phyloP scores from a whole-genome alignment of 2,888 invertebrate genomes.

The Cephus spinipes region DNA sequence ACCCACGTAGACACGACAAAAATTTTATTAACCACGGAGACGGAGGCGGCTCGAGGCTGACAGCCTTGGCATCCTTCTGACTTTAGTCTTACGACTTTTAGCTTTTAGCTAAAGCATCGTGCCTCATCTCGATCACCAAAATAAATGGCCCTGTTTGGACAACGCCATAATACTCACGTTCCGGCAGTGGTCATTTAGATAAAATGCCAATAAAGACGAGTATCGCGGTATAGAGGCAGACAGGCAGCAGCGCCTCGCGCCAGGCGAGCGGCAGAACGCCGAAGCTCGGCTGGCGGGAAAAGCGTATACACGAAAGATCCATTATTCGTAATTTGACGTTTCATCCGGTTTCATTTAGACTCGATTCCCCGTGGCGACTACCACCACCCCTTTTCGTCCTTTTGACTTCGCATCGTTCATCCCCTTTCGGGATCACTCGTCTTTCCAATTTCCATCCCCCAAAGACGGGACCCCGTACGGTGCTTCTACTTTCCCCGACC shows the following conservation, averaged over 20 bases:
- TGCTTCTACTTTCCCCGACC: not conserved
- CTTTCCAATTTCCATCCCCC: not conserved
- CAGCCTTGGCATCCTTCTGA: not conserved
- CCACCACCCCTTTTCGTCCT: not conserved
- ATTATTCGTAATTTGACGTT: not conserved
- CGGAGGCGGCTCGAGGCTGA: not conserved
- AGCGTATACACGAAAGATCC: not conserved
- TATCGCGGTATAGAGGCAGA: not conserved
- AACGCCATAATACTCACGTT: not conserved
- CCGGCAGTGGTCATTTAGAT: not conserved
- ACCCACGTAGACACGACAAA: not conserved
- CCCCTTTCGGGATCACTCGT: not conserved
- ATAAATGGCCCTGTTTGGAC: constrained; percentile 1
- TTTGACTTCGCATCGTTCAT: not conserved
- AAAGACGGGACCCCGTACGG: not conserved
- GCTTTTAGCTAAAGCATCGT: not conserved
- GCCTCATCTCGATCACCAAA: not conserved
- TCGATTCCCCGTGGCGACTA: not conserved
- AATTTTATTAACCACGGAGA: not conserved
- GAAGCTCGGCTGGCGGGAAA: not conserved
- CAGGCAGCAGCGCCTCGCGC: not conserved
- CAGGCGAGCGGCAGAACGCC: not conserved
- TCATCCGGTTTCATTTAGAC: not conserved
- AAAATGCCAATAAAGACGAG: constrained; percentile 2
- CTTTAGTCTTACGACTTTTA: not conserved